Percentiles rank a stretch among this genome's conserved stretches.
phyloP scores from a whole-genome alignment of 2,888 invertebrate genomes.

The Phaedon cochleariae region DNA sequence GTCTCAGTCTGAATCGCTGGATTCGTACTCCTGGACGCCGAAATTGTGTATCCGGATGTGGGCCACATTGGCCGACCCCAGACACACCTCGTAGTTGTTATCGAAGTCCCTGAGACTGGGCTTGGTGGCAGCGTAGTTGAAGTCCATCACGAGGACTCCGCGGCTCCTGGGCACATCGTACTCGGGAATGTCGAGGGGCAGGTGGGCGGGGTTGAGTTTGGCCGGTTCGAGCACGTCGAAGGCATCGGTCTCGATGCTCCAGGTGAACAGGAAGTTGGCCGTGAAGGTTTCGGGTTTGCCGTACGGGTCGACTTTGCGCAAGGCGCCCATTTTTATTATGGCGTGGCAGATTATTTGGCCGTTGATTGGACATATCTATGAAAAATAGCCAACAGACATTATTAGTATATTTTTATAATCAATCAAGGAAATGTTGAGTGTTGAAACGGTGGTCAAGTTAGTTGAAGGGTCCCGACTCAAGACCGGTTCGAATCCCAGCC shows the following conservation, averaged over 20 bases:
- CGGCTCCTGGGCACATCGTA: constrained; percentile 40
- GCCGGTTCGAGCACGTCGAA: constrained; percentile 57
- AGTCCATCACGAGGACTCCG: constrained; percentile 56
- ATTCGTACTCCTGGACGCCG: constrained; percentile 30
- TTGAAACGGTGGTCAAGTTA: too few species aligned
- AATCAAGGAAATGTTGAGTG: too few species aligned
- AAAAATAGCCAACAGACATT: too few species aligned
- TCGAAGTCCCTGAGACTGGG: constrained; percentile 57
- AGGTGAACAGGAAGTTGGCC: constrained; percentile 57
- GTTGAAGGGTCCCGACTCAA: too few species aligned
- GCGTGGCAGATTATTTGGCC: constrained; percentile 61
- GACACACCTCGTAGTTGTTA: constrained; percentile 55
- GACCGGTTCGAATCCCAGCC: too few species aligned
- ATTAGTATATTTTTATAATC: too few species aligned
- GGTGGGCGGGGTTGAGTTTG: constrained; percentile 51
- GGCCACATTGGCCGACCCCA: constrained; percentile 33
- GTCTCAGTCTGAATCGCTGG: constrained; percentile 37
- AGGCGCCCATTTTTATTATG: constrained; percentile 60
- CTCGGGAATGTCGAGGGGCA: constrained; percentile 44
- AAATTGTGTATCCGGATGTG: constrained; percentile 28
- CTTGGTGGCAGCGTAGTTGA: constrained; percentile 52
- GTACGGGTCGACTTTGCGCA: constrained; percentile 47
- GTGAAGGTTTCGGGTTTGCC: constrained; percentile 54
- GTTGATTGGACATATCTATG: constrained; percentile 60
- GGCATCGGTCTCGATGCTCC: constrained; percentile 58